Evolutionary conservation across 2,797 vertebrate genomes (phyloP).

Genomic region (Nannoperca australis): DNA sequence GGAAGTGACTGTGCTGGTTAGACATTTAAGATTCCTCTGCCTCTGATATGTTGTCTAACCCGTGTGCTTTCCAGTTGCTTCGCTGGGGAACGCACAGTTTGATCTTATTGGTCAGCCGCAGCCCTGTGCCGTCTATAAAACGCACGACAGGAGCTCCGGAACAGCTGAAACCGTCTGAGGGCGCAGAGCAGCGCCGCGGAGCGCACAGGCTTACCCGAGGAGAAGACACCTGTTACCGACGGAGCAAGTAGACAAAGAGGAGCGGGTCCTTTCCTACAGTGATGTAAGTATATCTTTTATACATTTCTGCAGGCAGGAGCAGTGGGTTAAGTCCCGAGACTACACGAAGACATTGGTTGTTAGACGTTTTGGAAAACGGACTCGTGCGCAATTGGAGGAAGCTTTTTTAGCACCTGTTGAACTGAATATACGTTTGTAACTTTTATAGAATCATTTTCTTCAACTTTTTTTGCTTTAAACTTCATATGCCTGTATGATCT

Average conservation of each 20-base stretch:
- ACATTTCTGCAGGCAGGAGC: not conserved
- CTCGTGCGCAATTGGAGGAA: slow-evolving; percentile 33
- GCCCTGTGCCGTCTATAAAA: slow-evolving; percentile 73
- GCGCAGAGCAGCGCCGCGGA: slow-evolving; percentile 66
- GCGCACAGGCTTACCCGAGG: slow-evolving; percentile 34
- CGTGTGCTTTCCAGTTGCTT: slow-evolving; percentile 27
- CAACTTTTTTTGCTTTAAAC: not conserved
- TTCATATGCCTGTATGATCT: rapidly evolving
- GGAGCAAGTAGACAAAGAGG: slow-evolving; percentile 24
- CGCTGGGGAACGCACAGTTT: slow-evolving; percentile 39
- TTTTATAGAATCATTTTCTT: slow-evolving; percentile 20
- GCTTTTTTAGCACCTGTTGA: slow-evolving; percentile 54
- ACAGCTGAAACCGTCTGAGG: slow-evolving; percentile 58
- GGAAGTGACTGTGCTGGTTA: not conserved
- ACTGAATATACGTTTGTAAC: slow-evolving; percentile 8
- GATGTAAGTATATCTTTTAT: slow-evolving; percentile 60
- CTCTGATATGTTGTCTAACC: slow-evolving; percentile 1
- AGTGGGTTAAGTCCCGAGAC: not conserved
- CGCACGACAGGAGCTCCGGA: slow-evolving; percentile 36
- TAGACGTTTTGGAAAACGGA: not conserved
- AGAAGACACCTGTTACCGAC: slow-evolving; percentile 56
- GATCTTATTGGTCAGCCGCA: slow-evolving; percentile 80
- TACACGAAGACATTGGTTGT: not conserved
- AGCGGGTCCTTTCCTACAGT: not conserved
- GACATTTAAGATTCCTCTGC: not conserved